A percentile compares a stretch with the other conserved stretches of the same genome.
phyloP scores from a whole-genome alignment of 1,140 invertebrate genomes.

The Anoplolepis gracilipes region DNA sequence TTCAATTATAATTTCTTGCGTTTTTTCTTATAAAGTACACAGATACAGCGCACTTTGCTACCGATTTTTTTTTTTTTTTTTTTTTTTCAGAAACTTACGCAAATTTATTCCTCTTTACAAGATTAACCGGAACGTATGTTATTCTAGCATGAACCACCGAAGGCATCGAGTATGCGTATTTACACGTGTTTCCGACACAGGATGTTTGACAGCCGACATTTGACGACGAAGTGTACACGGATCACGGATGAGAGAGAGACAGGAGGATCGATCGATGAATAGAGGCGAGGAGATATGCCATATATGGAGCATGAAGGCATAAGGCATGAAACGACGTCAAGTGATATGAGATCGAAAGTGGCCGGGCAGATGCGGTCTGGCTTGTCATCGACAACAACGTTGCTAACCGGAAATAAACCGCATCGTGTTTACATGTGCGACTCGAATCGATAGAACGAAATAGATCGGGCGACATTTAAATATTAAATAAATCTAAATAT shows the following conservation, averaged over 20 bases:
- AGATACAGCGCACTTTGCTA: neutral
- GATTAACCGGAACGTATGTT: neutral
- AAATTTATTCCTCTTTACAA: neutral
- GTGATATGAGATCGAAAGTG: conserved; percentile 62
- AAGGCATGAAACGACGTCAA: conserved; percentile 63
- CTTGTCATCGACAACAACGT: neutral
- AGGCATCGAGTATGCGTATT: conserved; percentile 5
- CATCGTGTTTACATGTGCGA: neutral
- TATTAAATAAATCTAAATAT: too few relatives aligned
- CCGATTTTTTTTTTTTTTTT: neutral
- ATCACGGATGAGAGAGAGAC: conserved; percentile 69
- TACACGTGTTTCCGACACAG: conserved; percentile 20
- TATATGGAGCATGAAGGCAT: conserved; percentile 38
- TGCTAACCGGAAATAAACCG: conserved; percentile 23
- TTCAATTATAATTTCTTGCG: conserved; percentile 27
- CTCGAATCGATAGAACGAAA: neutral
- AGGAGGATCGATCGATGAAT: conserved; percentile 58
- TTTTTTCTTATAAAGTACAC: conserved; percentile 31
- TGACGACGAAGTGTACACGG: conserved; percentile 69
- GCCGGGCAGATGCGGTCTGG: conserved; percentile 16
- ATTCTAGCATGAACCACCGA: neutral
- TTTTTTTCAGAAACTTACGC: neutral
- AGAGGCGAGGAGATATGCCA: conserved; percentile 54
- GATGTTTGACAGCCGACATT: conserved; percentile 55
- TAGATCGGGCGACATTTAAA: conserved; percentile 7